Base-by-base conservation (phyloP, 2,797 vertebrate genomes). In the Tauraco hartlaubi region DNA sequence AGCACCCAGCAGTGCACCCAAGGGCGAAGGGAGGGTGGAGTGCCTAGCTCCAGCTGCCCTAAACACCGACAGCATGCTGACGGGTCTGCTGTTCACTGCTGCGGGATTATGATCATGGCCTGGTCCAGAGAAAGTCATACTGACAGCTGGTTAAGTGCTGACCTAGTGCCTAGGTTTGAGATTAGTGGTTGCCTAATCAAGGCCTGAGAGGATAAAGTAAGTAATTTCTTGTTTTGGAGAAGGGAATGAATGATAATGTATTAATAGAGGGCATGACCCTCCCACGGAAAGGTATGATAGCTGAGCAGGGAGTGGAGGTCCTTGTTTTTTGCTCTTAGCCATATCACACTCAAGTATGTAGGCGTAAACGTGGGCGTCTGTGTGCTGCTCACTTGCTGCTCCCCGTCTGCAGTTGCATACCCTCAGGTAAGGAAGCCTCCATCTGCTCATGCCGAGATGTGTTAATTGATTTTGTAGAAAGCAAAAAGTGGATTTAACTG, bases 381-480 rank as follows among this genome's bases (percentile, higher is more conserved):
- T 29, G 48, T 26, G 25, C 79, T 92, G 91, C 64, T 97, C 85
- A 62, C 79, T 95, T 64, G 67, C n/a, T 92, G 78, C 58, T 92
- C 26, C 75, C 79, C 66, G 41, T 49, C 89, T 91, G 84, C 55
- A 81, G 46, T 46, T 86, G 58, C 68, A 64, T 66, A 72, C 54
- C 94, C 90, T 86, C 90, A 94, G 94, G 94, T 95, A 91, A 90
- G 0, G 6, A 54, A 88, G 62, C 19, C 68, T 87, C 94, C 95
- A 92, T 95, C 91, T 96, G 95, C 69, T 95, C 66, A 28, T 19
- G 13, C 35, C 0, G 6, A 72, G 61, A 92, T 29, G 76, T 90
- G 90, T 90, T 87, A 95, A 92, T 66, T 88, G 88, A 58, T 94
- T 92, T 68, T 85, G 66, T 71, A 83, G 79, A 68, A 90, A 92